Evolutionary conservation across 2,113 vertebrate species (phyloP).

Genomic region (Actinemys pallida): DNA sequence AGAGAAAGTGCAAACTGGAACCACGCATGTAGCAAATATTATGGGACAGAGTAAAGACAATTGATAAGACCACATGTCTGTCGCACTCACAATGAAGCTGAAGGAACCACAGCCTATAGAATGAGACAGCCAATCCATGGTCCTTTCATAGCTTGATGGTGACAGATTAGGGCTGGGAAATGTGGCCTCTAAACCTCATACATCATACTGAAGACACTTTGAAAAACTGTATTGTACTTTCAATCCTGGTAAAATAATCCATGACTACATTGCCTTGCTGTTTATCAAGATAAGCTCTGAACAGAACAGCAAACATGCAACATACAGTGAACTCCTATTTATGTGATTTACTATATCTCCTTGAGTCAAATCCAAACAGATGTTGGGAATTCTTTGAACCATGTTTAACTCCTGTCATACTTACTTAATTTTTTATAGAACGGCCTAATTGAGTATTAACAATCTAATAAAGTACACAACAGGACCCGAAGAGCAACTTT

Average conservation of each 20-base stretch:
- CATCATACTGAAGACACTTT: background rate
- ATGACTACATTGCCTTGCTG: background rate
- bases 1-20: background rate
- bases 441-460: conserved; percentile 76
- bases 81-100: conserved; percentile 6
- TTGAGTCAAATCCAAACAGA: conserved; percentile 16
- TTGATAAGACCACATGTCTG: conserved; percentile 28
- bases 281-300: background rate
- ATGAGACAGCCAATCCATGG: background rate
- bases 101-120: background rate
- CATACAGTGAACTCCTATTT: background rate
- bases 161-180: conserved; percentile 26
- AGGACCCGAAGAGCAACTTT: conserved; percentile 65
- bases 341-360: background rate
- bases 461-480: conserved; percentile 71
- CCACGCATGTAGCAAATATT: background rate
- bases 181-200: background rate
- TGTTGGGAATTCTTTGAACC: conserved; percentile 14
- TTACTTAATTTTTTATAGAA: conserved; percentile 45
- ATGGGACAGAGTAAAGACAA: background rate
- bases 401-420: conserved; percentile 7
- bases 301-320: background rate
- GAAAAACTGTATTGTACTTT: background rate
- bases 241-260: conserved; percentile 4
- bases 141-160: conserved; percentile 7